Percentiles rank a stretch among this genome's conserved stretches.
Conservation (phyloP, 2,888 invertebrate species). For the Cetonia aurata region DNA sequence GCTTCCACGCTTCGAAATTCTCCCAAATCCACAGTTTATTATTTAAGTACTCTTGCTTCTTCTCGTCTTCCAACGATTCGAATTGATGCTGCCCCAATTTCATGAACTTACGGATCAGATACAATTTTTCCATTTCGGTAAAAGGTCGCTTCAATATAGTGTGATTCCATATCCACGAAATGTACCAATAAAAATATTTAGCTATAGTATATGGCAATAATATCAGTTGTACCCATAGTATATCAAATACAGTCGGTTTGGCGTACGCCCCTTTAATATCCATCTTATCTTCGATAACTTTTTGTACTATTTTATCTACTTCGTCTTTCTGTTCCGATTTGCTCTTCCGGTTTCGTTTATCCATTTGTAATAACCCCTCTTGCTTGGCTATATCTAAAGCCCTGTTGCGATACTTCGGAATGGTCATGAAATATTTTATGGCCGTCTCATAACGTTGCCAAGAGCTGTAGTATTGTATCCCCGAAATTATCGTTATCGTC, state of each 20-base stretch:
- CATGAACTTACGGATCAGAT: constrained; percentile 85
- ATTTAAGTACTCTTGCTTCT: constrained; percentile 79
- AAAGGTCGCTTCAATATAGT: constrained; percentile 81
- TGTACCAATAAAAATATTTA: constrained; percentile 80
- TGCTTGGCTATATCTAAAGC: constrained; percentile 79
- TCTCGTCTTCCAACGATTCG: constrained; percentile 79
- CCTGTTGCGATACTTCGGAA: constrained; percentile 88
- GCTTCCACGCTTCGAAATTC: constrained; percentile 84
- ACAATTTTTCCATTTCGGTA: constrained; percentile 85
- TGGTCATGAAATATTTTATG: constrained; percentile 86
- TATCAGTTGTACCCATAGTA: constrained; percentile 87
- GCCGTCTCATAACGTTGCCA: constrained; percentile 87
- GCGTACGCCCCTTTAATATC: constrained; percentile 94
- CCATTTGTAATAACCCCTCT: constrained; percentile 69
- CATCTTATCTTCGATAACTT: constrained; percentile 92
- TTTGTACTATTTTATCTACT: constrained; percentile 82
- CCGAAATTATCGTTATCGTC: constrained; percentile 86
- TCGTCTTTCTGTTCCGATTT: constrained; percentile 79
- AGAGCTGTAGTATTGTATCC: constrained; percentile 85
- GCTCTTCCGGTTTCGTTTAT: constrained; percentile 69
- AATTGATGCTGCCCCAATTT: constrained; percentile 80
- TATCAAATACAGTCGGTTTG: constrained; percentile 81
- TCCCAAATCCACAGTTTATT: constrained; percentile 86
- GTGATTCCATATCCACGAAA: constrained; percentile 86
- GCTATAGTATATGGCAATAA: constrained; percentile 82